Conservation (phyloP, 2,888 invertebrate species). For the Gnatocerus cornutus region DNA sequence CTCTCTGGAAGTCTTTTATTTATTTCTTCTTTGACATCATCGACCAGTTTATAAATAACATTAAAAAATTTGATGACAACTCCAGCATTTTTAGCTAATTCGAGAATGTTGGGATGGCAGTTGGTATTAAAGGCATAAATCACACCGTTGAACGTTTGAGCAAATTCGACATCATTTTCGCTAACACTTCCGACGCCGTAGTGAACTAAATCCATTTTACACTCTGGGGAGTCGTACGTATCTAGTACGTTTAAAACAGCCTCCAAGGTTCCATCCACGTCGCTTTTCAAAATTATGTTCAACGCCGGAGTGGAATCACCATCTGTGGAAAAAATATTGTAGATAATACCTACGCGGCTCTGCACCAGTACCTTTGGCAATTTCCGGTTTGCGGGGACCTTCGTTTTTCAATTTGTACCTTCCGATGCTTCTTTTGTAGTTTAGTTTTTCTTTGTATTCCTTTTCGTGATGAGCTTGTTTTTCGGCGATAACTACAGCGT, state of each 20-base stretch:
- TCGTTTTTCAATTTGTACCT: slow-evolving; percentile 73
- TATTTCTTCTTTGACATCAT: slow-evolving; percentile 89
- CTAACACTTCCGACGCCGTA: slow-evolving; percentile 92
- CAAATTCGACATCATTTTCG: slow-evolving; percentile 88
- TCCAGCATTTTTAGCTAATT: slow-evolving; percentile 72
- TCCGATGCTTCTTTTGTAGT: slow-evolving; percentile 77
- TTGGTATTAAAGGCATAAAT: slow-evolving; percentile 93
- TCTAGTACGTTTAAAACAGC: slow-evolving; percentile 93
- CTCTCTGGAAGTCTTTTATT: slow-evolving; percentile 80
- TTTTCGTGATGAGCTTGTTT: slow-evolving; percentile 79
- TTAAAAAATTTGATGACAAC: slow-evolving; percentile 83
- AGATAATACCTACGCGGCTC: too few species aligned
- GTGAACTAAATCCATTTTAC: slow-evolving; percentile 88
- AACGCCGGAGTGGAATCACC: slow-evolving; percentile 64
- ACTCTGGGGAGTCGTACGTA: slow-evolving; percentile 86
- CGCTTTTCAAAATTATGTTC: slow-evolving; percentile 78
- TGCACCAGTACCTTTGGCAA: slow-evolving; percentile 59
- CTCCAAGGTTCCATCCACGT: slow-evolving; percentile 97
- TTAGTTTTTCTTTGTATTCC: slow-evolving; percentile 78
- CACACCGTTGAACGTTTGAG: slow-evolving; percentile 83
- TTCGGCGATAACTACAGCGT: slow-evolving; percentile 76
- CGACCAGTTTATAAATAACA: slow-evolving; percentile 94
- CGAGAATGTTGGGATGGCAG: slow-evolving; percentile 71
- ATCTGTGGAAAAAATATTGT: slow-evolving; percentile 53
- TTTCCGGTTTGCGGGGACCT: slow-evolving; percentile 78